These are phyloP conservation scores for Poliocrania exsul DNA, from an alignment of 2,797 vertebrate genomes.

Conservation along the genomic window DNA sequence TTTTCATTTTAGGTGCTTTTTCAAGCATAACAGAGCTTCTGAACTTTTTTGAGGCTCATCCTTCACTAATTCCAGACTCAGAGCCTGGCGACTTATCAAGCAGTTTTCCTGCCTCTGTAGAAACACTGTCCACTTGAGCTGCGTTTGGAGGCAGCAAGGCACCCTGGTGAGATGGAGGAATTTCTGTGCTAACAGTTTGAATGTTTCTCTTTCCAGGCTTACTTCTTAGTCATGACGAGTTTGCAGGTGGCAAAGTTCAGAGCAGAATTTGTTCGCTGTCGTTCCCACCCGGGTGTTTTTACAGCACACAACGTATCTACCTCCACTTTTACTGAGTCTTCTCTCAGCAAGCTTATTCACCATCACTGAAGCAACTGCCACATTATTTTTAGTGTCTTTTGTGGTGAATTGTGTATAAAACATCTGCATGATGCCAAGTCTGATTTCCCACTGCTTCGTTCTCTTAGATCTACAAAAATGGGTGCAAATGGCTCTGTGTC, in stretches of 20 bases:
- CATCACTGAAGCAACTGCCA: not conserved
- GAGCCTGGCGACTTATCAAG: constrained; percentile 54
- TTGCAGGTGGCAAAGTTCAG: constrained; percentile 46
- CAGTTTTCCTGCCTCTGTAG: constrained; percentile 50
- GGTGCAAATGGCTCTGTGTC: not conserved
- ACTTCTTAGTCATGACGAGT: not conserved
- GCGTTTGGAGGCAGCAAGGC: constrained; percentile 43
- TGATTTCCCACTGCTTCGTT: not conserved
- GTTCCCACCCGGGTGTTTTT: not conserved
- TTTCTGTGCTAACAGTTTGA: constrained; percentile 53
- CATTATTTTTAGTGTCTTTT: constrained; percentile 32
- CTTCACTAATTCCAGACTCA: constrained; percentile 36
- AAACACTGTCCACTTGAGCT: constrained; percentile 51
- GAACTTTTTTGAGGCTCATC: constrained; percentile 59
- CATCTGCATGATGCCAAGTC: not conserved
- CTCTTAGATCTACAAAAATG: not conserved
- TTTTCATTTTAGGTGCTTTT: constrained; percentile 65
- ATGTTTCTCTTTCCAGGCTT: constrained; percentile 39
- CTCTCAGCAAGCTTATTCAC: constrained; percentile 28
- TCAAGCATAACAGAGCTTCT: constrained; percentile 63
- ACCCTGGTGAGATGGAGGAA: constrained; percentile 61
- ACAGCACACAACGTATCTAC: not conserved
- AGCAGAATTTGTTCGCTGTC: not conserved
- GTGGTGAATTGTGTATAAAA: constrained; percentile 7
- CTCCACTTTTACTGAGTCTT: not conserved